Evolutionary conservation across 2,888 invertebrate genomes (phyloP).

Genomic region (Cataglyphis altisquamis): DNA sequence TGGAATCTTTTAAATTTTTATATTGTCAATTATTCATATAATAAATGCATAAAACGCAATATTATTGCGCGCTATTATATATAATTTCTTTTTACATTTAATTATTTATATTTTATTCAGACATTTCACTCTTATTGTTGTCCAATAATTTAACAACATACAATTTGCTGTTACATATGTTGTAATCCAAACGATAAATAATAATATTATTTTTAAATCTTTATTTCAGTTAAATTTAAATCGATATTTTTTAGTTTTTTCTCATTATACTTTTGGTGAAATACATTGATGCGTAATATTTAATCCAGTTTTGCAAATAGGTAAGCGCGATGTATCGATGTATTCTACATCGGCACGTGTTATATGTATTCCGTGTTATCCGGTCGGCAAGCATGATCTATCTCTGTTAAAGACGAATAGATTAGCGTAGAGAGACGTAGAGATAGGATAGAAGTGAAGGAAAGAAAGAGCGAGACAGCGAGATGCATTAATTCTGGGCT

Average conservation of each 20-base stretch:
- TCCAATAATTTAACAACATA: background rate
- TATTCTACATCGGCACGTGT: background rate
- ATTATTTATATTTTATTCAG: conserved; percentile 12
- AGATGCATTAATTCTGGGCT: conserved; percentile 60
- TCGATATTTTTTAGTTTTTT: background rate
- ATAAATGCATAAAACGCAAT: conserved; percentile 1
- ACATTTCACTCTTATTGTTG: background rate
- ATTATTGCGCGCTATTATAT: background rate
- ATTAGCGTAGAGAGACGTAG: conserved; percentile 11
- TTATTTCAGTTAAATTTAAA: background rate
- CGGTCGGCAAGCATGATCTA: conserved; percentile 50
- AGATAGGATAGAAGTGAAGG: background rate
- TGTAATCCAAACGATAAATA: background rate
- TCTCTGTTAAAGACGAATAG: conserved; percentile 40
- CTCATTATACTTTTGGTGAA: background rate
- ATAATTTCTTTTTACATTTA: background rate
- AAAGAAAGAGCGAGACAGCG: conserved; percentile 45
- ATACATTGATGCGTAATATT: conserved; percentile 8
- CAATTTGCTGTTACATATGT: background rate
- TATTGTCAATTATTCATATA: conserved; percentile 12
- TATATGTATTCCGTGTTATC: conserved; percentile 40
- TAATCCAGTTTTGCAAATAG: conserved; percentile 32
- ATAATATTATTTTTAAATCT: background rate
- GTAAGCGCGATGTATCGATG: conserved; percentile 21
- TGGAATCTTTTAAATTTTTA: background rate